Conservation (phyloP, 2,113 vertebrate genomes). For the Limnothrissa miodon region DNA sequence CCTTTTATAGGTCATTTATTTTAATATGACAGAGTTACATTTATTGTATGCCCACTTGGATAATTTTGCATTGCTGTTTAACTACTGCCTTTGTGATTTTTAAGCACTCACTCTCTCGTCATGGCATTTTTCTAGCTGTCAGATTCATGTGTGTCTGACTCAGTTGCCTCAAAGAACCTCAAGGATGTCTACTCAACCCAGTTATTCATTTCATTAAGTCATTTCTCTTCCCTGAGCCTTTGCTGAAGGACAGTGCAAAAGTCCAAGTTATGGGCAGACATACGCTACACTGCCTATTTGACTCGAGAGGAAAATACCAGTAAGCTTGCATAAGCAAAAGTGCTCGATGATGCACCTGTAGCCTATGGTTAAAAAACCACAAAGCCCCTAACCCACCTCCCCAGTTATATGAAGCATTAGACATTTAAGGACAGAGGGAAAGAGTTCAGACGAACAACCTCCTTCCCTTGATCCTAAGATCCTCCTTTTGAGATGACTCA, state of each 20-base stretch:
- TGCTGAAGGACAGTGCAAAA: background rate
- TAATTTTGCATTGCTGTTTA: background rate
- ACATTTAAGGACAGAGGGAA: background rate
- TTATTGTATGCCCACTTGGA: background rate
- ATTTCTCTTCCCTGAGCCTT: background rate
- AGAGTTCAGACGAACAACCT: background rate
- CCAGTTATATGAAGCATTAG: background rate
- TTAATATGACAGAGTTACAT: background rate
- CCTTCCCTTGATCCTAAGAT: background rate
- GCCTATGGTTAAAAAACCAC: background rate
- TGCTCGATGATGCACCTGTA: too few species aligned
- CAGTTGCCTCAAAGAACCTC: background rate
- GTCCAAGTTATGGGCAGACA: background rate
- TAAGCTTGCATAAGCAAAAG: too few species aligned
- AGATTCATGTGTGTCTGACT: too few species aligned
- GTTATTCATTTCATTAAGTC: background rate
- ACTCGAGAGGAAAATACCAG: background rate
- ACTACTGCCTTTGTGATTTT: background rate
- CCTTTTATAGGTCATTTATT: background rate
- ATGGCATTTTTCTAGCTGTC: too few species aligned
- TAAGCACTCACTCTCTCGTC: background rate
- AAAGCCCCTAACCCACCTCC: background rate
- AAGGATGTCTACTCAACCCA: background rate
- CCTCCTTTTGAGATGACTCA: background rate
- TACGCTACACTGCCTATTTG: background rate